These are phyloP conservation scores for Augiades crinisus DNA, from an alignment of 2,888 invertebrate genomes.

Conservation along the genomic window DNA sequence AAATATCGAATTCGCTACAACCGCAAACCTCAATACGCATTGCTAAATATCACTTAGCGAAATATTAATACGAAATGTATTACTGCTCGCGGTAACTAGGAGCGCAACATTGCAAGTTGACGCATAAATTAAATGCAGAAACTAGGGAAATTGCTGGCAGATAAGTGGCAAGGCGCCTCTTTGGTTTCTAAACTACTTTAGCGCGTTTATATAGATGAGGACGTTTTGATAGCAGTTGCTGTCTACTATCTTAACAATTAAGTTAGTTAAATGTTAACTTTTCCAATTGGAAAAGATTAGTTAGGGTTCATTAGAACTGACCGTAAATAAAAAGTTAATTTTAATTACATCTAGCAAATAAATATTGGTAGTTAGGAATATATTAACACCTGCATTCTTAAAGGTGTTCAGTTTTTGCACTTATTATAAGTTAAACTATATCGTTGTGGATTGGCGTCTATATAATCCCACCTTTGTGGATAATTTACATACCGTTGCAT, in stretches of 20 bases:
- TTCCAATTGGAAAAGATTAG: no score
- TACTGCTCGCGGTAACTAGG: slow-evolving; percentile 14
- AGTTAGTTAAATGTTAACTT: no score
- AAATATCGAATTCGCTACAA: slow-evolving; percentile 12
- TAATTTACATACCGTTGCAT: slow-evolving; percentile 51
- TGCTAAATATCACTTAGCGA: slow-evolving; percentile 25
- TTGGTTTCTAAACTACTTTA: slow-evolving; percentile 35
- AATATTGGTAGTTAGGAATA: no score
- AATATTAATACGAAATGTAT: slow-evolving; percentile 18
- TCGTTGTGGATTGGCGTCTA: slow-evolving; percentile 52
- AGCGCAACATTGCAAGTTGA: slow-evolving; percentile 19
- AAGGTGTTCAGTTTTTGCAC: no score
- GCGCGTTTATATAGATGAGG: slow-evolving; percentile 53
- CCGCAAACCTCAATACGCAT: slow-evolving; percentile 16
- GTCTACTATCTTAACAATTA: no score
- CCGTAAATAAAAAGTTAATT: no score
- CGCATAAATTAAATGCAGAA: slow-evolving; percentile 35
- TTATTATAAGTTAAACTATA: no score
- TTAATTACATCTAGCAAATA: no score
- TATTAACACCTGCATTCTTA: no score
- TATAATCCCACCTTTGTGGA: slow-evolving; percentile 45
- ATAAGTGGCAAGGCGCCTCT: slow-evolving; percentile 40
- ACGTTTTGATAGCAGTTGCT: slow-evolving; percentile 38
- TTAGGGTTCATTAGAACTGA: no score
- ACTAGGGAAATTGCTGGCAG: slow-evolving; percentile 33